Percentiles rank a stretch among this genome's conserved stretches.
Conservation (phyloP, 2,113 vertebrate genomes). For the Mobula hypostoma region DNA sequence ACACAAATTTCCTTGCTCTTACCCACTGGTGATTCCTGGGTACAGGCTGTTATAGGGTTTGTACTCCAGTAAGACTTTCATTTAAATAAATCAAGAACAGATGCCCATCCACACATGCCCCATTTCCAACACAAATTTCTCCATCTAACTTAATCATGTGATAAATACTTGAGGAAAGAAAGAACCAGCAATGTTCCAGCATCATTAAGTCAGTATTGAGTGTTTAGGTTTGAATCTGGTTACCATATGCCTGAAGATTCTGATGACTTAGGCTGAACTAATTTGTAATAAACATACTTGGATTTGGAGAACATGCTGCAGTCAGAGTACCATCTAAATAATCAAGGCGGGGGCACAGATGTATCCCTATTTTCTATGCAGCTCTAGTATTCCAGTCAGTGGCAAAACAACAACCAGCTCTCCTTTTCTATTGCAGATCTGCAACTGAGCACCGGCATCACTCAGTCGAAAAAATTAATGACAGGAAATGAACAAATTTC, state of each 20-base stretch:
- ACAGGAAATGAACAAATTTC: neutral
- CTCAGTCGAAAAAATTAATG: neutral
- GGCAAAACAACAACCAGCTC: neutral
- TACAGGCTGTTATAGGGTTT: neutral
- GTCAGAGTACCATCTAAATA: neutral
- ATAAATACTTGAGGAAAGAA: neutral
- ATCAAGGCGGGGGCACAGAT: neutral
- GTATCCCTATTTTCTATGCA: neutral
- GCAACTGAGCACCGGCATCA: neutral
- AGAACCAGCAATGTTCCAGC: neutral
- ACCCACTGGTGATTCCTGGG: neutral
- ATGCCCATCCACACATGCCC: neutral
- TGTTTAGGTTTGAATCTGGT: neutral
- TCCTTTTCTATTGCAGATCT: neutral
- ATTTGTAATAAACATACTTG: neutral
- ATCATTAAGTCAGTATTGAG: neutral
- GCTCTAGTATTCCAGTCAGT: neutral
- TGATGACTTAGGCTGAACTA: neutral
- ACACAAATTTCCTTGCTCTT: neutral
- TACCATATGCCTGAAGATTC: neutral
- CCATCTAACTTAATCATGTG: neutral
- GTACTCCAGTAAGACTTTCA: neutral
- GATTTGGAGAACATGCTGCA: neutral
- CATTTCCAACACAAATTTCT: neutral
- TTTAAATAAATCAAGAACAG: neutral